Evolutionary conservation across 2,113 vertebrate species (phyloP).

Genomic region (Polypterus senegalus): DNA sequence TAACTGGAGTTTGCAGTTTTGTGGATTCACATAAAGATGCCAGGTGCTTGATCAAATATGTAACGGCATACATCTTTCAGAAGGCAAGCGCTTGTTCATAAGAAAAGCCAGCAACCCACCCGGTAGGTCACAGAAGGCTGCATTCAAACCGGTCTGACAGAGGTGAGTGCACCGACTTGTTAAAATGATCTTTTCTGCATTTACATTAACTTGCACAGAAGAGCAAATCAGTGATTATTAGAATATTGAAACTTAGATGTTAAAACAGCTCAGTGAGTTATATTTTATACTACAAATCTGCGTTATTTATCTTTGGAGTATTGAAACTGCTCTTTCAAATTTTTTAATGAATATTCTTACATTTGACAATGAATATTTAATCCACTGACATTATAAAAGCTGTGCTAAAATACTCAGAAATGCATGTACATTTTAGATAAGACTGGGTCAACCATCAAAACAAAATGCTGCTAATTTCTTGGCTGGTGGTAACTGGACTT

Average conservation of each 20-base stretch:
- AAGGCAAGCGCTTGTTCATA: not conserved
- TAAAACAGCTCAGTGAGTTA: too few species aligned
- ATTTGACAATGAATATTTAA: not conserved
- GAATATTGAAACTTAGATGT: not conserved
- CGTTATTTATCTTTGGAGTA: not conserved
- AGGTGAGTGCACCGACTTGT: not conserved
- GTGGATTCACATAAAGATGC: slow-evolving; percentile 10
- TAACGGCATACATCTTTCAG: not conserved
- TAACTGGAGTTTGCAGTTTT: slow-evolving; percentile 11
- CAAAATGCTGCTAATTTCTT: slow-evolving; percentile 24
- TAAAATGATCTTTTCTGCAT: too few species aligned
- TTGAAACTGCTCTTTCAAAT: not conserved
- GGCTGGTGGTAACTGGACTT: slow-evolving; percentile 20
- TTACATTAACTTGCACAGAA: too few species aligned
- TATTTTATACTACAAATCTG: too few species aligned
- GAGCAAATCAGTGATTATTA: not conserved
- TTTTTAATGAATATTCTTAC: not conserved
- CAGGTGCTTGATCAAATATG: not conserved
- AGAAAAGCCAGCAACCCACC: slow-evolving; percentile 2
- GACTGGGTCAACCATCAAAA: slow-evolving; percentile 1
- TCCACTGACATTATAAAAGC: not conserved
- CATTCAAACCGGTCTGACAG: not conserved
- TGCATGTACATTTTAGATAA: not conserved
- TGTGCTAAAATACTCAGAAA: not conserved
- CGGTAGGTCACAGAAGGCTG: not conserved